These are phyloP conservation scores for Sarcophaga variegata DNA, from an alignment of 2,888 invertebrate genomes.

Conservation along the genomic window DNA sequence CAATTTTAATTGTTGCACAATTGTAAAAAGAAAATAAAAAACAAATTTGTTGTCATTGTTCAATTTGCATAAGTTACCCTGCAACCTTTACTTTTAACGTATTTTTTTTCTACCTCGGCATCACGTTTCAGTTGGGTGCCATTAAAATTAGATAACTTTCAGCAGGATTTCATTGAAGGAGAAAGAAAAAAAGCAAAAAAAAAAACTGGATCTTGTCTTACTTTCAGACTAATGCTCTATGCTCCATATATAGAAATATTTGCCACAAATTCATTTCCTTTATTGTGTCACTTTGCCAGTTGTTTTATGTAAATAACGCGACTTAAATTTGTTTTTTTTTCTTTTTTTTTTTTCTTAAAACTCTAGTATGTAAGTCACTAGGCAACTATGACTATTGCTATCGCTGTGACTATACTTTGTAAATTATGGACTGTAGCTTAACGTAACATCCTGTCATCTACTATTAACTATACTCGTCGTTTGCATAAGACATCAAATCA, in stretches of 20 bases:
- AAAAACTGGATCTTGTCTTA: slow-evolving; percentile 43
- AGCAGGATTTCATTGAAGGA: slow-evolving; percentile 7
- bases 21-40: too few species aligned
- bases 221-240: neutral
- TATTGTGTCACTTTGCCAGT: slow-evolving; percentile 11
- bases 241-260: neutral
- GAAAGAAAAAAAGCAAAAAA: neutral
- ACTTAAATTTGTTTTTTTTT: neutral
- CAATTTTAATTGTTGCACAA: too few species aligned
- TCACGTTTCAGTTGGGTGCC: neutral
- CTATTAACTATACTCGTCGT: neutral
- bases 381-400: slow-evolving; percentile 14
- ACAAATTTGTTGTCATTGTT: neutral
- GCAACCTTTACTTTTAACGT: neutral
- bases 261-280: slow-evolving; percentile 31
- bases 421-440: neutral
- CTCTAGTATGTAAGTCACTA: slow-evolving; percentile 32
- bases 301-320: slow-evolving; percentile 2
- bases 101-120: neutral
- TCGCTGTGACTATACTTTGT: neutral
- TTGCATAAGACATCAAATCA: neutral
- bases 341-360: slow-evolving; percentile 11
- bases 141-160: slow-evolving; percentile 17
- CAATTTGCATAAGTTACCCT: slow-evolving; percentile 2
- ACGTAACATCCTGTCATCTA: neutral